These are phyloP conservation scores for Venusia cambrica DNA, from an alignment of 2,888 invertebrate genomes.

Conservation along the genomic window DNA sequence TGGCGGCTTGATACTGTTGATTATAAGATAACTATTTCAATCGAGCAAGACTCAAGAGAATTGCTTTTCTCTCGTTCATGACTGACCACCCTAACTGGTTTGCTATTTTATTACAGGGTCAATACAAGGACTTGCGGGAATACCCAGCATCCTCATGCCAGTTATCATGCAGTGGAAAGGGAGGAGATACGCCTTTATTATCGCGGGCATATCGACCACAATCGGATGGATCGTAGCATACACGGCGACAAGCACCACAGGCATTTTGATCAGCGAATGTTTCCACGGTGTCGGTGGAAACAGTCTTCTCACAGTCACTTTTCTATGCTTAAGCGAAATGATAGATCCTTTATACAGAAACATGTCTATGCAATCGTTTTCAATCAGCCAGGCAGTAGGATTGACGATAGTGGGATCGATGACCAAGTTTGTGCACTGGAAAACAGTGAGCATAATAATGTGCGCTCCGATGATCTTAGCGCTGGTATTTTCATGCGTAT, in stretches of 20 bases:
- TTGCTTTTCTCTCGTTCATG: no score
- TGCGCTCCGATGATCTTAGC: conserved; percentile 23
- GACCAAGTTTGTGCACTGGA: conserved; percentile 24
- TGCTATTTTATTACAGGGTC: conserved; percentile 14
- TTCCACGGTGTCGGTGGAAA: conserved; percentile 19
- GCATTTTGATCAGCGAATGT: conserved; percentile 19
- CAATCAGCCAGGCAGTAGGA: conserved; percentile 12
- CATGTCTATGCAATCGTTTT: conserved; percentile 16
- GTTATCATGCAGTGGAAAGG: conserved; percentile 27
- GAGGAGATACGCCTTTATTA: conserved; percentile 25
- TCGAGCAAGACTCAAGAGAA: no score
- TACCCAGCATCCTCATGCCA: conserved; percentile 21
- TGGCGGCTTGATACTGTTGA: no score
- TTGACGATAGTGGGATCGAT: conserved; percentile 19
- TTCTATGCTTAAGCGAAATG: conserved; percentile 21
- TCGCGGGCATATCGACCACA: conserved; percentile 22
- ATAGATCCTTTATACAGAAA: conserved; percentile 23
- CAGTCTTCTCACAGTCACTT: conserved; percentile 22
- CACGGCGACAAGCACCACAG: conserved; percentile 8
- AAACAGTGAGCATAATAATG: conserved; percentile 24
- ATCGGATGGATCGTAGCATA: conserved; percentile 25
- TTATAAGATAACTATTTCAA: no score
- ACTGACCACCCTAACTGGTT: no score
- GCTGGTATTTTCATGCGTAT: conserved; percentile 17
- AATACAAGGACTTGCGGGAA: conserved; percentile 12